Base-by-base conservation (phyloP, 2,113 vertebrate genomes). In the Grammomys surdaster region DNA sequence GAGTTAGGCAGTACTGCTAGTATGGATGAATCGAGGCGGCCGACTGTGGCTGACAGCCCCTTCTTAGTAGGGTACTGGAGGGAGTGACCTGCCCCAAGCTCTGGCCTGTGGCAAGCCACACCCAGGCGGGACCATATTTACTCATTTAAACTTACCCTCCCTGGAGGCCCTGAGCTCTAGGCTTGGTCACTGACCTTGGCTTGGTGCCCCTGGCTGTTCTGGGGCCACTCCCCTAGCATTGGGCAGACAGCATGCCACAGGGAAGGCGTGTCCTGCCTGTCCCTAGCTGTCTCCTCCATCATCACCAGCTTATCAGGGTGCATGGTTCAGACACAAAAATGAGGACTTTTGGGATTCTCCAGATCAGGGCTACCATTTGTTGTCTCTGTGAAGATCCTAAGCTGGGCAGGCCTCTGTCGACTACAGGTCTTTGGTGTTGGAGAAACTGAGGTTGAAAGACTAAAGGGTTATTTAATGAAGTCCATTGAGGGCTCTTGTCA, bases 81-180 rank as follows among this genome's bases (percentile, higher is more conserved):
- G 94, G 87, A 89, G 77, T 70, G 85, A 31, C 78, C 89, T 82
- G 92, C 95, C 72, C 8, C 1, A 72, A 84, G 87, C 91, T 93
- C 89, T 87, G 31, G 90, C 88, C 95, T 93, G 73, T 87, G 76
- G 70, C 81, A 92, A 88, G 91, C 95, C 95, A 93, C 97, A 96
- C 94, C 96, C 95, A 96, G 95, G 95, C 88, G 58, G 97, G 94
- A 97, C 97, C 95, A 65, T 97, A 97, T 97, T 96, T 98, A 97
- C 96, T 97, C 96, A 95, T 91, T 97, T 98, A 97, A 96, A 95
- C 90, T 84, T 93, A 88, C 92, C 81, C 95, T 97, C 96, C 95
- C 93, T 43, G 94, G 90, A 97, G 97, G 82, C 92, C 58, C 78
- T 75, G 81, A 86, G 90, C 93, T 93, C 46, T 17, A 91, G 93